Evolutionary conservation across 2,888 invertebrate genomes (phyloP).

Genomic region (Tipula lateralis): DNA sequence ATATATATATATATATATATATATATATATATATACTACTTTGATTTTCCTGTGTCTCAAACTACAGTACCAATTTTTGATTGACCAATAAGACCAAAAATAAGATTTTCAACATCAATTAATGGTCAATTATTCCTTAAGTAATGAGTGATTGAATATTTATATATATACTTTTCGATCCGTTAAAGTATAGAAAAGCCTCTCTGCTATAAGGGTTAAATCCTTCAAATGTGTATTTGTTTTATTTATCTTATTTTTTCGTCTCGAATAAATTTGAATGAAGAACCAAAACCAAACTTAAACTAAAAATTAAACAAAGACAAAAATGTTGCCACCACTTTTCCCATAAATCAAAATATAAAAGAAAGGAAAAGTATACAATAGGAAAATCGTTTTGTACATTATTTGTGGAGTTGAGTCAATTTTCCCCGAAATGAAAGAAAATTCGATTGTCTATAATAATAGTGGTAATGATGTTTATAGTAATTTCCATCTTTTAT

Average conservation of each 20-base stretch:
- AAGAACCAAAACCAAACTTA: not conserved
- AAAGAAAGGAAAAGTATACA: not conserved
- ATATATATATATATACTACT: too few species aligned
- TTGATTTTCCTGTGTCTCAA: too few species aligned
- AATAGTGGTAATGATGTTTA: conserved; percentile 15
- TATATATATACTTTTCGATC: not conserved
- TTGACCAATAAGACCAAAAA: not conserved
- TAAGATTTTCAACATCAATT: not conserved
- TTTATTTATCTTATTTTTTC: not conserved
- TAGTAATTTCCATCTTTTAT: not conserved
- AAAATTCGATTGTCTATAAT: conserved; percentile 19
- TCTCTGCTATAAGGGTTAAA: not conserved
- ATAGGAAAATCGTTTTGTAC: not conserved
- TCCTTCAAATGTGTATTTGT: not conserved
- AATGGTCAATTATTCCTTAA: not conserved
- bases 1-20: too few species aligned
- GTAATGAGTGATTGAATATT: not conserved
- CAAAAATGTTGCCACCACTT: not conserved
- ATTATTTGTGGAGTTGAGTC: not conserved
- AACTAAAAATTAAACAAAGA: not conserved
- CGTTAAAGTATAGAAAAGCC: not conserved
- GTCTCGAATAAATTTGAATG: not conserved
- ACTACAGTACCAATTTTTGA: too few species aligned
- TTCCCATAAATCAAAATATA: not conserved
- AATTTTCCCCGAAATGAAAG: not conserved